phyloP scores from a whole-genome alignment of 2,113 vertebrate genomes.

The Malurus elegans region DNA sequence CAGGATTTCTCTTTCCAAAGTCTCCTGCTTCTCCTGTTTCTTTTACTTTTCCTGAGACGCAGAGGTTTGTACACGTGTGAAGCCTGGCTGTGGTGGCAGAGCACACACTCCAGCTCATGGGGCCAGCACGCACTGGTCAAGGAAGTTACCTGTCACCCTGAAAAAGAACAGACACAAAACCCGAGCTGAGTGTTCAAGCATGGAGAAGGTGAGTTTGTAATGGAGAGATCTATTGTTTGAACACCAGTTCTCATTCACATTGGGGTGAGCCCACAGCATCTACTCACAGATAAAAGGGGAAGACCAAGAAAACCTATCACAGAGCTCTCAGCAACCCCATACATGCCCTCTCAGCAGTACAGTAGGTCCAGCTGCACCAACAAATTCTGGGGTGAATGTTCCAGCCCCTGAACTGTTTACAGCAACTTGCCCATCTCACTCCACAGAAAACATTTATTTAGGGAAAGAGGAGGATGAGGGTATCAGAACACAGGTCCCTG shows the following conservation, averaged over 20 bases:
- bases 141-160: background rate
- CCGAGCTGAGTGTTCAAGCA: fast-evolving
- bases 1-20: background rate
- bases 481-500: background rate
- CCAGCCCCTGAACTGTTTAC: background rate
- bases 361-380: background rate
- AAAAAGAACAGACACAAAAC: background rate
- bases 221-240: background rate
- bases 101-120: background rate
- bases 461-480: background rate
- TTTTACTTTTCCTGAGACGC: background rate
- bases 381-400: background rate
- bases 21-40: background rate
- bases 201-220: background rate
- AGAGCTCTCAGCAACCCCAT: fast-evolving
- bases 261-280: background rate
- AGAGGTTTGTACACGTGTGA: background rate
- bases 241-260: background rate
- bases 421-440: background rate
- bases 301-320: background rate
- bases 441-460: background rate
- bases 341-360: fast-evolving
- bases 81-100: background rate
- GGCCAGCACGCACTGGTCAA: fast-evolving
- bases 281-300: background rate